Evolutionary conservation across 2,888 invertebrate genomes (phyloP), one percentile per base, ranked within the genome.

Genomic region (Xestobium rufovillosum): DNA sequence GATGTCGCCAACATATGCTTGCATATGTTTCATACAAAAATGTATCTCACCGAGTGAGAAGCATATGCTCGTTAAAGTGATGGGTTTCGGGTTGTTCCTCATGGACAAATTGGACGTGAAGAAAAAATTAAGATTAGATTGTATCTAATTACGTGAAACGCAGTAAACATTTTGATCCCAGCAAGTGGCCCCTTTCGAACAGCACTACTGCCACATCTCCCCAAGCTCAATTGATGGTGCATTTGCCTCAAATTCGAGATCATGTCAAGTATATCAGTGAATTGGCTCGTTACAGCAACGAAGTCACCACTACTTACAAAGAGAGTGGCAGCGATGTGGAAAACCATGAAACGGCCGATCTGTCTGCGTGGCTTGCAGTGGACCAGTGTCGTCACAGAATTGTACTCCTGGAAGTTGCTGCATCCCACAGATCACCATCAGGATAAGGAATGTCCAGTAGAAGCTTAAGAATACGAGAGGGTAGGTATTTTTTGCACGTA

Each of bases 91-190:
- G 0, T 70, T 98, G 10, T 97, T 94, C 61, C 69, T 98, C 2
- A 92, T 98, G 84, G 97, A 98, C 60, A 88, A 95, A 53, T 68
- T 97, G 43, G 97, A 98, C 63, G 91, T 92, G 62, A 95, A 95
- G 67, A 95, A 94, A 61, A 88, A 92, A 63, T 75, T 98, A n/a
- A 82, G 86, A 13, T 70, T 98, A 31, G 87, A 89, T 55, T 82
- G 89, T 48, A 91, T 98, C 97, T 63, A 91, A 94, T 61, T 98
- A 97, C 59, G 91, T 98, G 45, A 91, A 89, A 62, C 73, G 91
- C 12, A 91, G 90, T 36, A 89, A 90, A 50, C 89, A 92, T 60
- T 96, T 88, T 58, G 95, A 96, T 56, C 76, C 89, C 0, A 82
- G 80, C 65, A 83, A 83, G 57, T 95, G 95, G 95, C 95, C 89